Evolutionary conservation across 2,113 vertebrate genomes (phyloP), one percentile per base, ranked within the genome.

Genomic region (Orthonyx spaldingii): DNA sequence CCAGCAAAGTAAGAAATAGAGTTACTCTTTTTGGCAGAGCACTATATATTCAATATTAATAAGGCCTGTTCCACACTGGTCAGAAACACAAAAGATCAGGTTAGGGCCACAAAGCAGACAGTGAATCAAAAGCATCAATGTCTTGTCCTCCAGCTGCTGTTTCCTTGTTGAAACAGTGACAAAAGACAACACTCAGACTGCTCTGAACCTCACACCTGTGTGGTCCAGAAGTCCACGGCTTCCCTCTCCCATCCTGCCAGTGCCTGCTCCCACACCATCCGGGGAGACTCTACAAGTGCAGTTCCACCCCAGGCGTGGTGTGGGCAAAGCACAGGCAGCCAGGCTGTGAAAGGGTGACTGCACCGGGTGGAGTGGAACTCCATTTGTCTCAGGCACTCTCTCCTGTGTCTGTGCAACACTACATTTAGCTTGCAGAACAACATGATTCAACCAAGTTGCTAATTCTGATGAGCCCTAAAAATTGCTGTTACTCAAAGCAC

Each of bases 291-390:
- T 26, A 0, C 12, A 22, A 27, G 19, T 13, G 26, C 1, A 2
- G 7, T 10, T 39, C 33, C 44, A 23, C 1, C 4, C 4, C 6
- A 2, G n/a, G 23, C 46, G 28, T 7, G 57, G 21, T 10, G 30
- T 1, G 3, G 18, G 14, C 49, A n/a, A 16, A 7, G n/a, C 22
- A 3, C 1, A 10, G 44, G 21, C 35, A n/a, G 26, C 1, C 1
- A 26, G 16, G 1, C 44, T 27, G 30, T 5, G 12, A 13, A 14
- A 14, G 6, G 2, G 2, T 1, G 10, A 11, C 8, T 37, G 60
- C 41, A 1, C 49, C 9, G 59, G 59, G 70, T 59, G 39, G 37
- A 15, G 17, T 50, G 66, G 27, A 37, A 0, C 24, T 28, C 19
- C 14, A 0, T 19, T 33, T 23, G 12, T 17, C 46, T 17, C 1